phyloP scores from a whole-genome alignment of 2,888 invertebrate genomes.

The Dorcus hopei region DNA sequence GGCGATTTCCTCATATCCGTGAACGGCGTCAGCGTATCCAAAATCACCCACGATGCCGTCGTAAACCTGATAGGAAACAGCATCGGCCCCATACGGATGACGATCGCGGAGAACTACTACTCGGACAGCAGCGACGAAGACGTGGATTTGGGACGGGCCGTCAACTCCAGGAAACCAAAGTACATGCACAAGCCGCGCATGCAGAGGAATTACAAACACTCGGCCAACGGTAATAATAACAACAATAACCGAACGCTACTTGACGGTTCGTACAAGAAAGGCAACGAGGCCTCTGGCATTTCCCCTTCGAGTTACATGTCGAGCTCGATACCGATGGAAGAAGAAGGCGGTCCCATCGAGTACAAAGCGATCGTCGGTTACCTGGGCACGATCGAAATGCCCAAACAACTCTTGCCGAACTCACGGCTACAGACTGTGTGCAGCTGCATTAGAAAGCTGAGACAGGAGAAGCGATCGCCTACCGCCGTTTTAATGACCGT shows the following conservation, averaged over 20 bases:
- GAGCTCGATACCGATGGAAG: slow-evolving; percentile 35
- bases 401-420: slow-evolving; percentile 73
- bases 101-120: slow-evolving; percentile 83
- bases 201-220: slow-evolving; percentile 25
- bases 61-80: slow-evolving; percentile 87
- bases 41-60: slow-evolving; percentile 89
- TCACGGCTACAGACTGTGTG: slow-evolving; percentile 76
- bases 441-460: slow-evolving; percentile 82
- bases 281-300: slow-evolving; percentile 20
- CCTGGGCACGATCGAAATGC: slow-evolving; percentile 94
- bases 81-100: slow-evolving; percentile 76
- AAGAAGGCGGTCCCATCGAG: slow-evolving; percentile 60
- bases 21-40: slow-evolving; percentile 87
- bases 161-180: slow-evolving; percentile 59
- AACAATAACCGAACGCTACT: slow-evolving; percentile 21
- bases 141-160: slow-evolving; percentile 51
- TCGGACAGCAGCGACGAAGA: slow-evolving; percentile 84
- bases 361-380: slow-evolving; percentile 89
- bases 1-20: slow-evolving; percentile 92
- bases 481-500: slow-evolving; percentile 84
- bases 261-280: slow-evolving; percentile 22
- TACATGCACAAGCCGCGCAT: slow-evolving; percentile 50
- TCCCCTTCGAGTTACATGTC: slow-evolving; percentile 21
- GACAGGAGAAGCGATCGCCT: slow-evolving; percentile 84
- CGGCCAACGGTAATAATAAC: not conserved